Percentiles rank a stretch among this genome's conserved stretches.
phyloP scores from a whole-genome alignment of 2,888 invertebrate species.

The Eupithecia subfuscata region DNA sequence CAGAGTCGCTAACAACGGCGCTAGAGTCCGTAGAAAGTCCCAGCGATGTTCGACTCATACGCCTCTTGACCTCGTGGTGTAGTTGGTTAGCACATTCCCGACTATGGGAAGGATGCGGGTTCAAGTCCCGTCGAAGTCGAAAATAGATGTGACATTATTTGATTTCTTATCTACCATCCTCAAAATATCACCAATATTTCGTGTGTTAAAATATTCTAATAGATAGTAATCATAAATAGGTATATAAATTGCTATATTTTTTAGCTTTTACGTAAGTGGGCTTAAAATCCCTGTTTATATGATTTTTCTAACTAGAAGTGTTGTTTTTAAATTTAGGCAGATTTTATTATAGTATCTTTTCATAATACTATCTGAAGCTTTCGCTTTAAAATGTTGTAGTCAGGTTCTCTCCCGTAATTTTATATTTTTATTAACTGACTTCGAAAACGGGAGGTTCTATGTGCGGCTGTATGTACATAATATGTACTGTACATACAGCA shows the following conservation, averaged over 20 bases:
- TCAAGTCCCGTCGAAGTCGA: no score
- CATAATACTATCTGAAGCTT: neutral
- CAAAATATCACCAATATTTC: neutral
- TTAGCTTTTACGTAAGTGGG: neutral
- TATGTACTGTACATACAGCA: no score
- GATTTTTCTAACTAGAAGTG: neutral
- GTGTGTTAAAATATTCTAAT: neutral
- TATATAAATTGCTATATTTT: neutral
- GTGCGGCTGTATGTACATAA: no score
- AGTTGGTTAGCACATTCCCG: no score
- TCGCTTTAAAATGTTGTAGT: neutral
- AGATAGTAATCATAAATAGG: neutral
- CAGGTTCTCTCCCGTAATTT: neutral
- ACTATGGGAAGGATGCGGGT: no score
- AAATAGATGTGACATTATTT: no score
- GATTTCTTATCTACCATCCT: neutral
- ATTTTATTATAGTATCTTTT: neutral
- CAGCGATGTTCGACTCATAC: no score
- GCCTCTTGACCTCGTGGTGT: no score
- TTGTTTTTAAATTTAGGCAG: neutral
- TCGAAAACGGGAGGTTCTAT: no score
- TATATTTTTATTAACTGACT: neutral
- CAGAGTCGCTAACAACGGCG: no score
- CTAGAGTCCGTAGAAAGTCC: no score
- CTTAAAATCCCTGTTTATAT: neutral